phyloP scores from a whole-genome alignment of 2,888 invertebrate species.

The Drosophila acutilabella region DNA sequence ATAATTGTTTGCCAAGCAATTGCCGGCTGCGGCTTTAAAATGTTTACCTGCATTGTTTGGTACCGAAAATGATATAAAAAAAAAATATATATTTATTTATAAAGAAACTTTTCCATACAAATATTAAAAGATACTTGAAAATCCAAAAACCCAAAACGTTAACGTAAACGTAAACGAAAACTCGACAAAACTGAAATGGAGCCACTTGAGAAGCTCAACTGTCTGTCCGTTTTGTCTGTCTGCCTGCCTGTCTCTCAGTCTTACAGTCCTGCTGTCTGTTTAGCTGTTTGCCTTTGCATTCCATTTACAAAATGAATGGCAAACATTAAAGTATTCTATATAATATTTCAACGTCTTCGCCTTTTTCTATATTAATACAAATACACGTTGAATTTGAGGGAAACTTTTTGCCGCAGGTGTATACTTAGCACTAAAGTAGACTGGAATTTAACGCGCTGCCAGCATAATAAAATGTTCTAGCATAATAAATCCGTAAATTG shows the following conservation, averaged over 20 bases:
- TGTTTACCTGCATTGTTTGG: constrained; percentile 50
- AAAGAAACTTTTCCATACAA: neutral
- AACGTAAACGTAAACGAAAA: constrained; percentile 4
- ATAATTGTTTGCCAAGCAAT: constrained; percentile 73
- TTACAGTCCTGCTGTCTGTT: neutral
- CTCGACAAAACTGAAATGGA: constrained; percentile 10
- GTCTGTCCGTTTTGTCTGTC: neutral
- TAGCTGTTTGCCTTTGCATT: constrained; percentile 32
- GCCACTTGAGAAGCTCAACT: constrained; percentile 23
- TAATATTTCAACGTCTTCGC: constrained; percentile 39
- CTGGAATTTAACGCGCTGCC: constrained; percentile 44
- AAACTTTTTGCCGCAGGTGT: constrained; percentile 74
- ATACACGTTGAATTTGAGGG: constrained; percentile 49
- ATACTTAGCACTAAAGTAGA: constrained; percentile 49
- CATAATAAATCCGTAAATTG: constrained; percentile 79
- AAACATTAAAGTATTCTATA: constrained; percentile 56
- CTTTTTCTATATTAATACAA: constrained; percentile 54
- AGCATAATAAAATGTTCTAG: constrained; percentile 66
- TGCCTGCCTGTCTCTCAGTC: neutral
- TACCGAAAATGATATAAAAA: constrained; percentile 25
- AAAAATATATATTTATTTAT: no score
- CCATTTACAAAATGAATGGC: constrained; percentile 68
- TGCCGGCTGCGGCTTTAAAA: constrained; percentile 49
- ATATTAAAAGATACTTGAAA: constrained; percentile 19
- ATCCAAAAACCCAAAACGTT: neutral